Conservation (phyloP, 2,113 vertebrate species). For the Misgurnus mizolepis region DNA sequence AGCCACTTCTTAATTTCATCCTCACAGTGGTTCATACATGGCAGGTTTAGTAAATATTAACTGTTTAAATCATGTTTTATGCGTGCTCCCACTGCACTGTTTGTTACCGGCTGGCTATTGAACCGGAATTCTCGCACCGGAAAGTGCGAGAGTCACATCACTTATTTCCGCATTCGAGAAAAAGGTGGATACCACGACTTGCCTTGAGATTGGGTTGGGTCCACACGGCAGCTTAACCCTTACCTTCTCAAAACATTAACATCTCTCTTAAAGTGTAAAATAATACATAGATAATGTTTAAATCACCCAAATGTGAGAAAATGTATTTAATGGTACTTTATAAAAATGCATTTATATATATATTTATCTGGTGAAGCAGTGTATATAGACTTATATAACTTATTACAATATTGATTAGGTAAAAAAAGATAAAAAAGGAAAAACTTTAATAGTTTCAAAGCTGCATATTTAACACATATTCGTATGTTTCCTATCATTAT, state of each 20-base stretch:
- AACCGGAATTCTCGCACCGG: too few relatives aligned
- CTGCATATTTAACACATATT: background rate
- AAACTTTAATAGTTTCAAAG: background rate
- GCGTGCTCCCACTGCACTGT: too few relatives aligned
- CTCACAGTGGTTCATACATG: too few relatives aligned
- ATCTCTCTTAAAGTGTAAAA: background rate
- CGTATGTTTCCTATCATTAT: background rate
- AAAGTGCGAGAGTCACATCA: too few relatives aligned
- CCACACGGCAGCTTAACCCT: background rate
- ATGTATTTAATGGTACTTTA: conserved; percentile 8
- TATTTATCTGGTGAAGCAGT: conserved; percentile 17
- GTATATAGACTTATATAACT: conserved; percentile 13
- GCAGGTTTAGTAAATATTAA: too few relatives aligned
- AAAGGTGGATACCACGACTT: too few relatives aligned
- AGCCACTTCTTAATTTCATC: too few relatives aligned
- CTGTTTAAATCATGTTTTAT: too few relatives aligned
- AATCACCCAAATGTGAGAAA: background rate
- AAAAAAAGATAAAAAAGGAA: conserved; percentile 5
- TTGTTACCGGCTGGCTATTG: too few relatives aligned
- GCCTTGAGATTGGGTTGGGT: background rate
- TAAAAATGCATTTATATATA: background rate
- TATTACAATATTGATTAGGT: conserved; percentile 1
- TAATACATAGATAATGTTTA: background rate
- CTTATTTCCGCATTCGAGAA: too few relatives aligned
- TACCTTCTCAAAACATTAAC: background rate